Conservation (phyloP, 2,113 vertebrate species). For the Psilopsiagon aurifrons region DNA sequence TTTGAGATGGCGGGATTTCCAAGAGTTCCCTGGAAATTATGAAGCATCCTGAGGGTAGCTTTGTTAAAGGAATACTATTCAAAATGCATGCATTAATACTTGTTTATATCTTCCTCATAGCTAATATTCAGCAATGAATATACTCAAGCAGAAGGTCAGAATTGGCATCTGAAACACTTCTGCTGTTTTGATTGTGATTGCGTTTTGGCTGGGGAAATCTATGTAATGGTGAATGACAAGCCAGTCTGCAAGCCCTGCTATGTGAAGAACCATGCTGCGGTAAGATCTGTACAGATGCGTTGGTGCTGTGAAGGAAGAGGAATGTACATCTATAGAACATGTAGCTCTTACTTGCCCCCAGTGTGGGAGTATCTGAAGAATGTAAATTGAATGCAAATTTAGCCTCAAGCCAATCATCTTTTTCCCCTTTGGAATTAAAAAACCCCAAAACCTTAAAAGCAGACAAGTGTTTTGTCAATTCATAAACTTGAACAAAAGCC, state of each 20-base stretch:
- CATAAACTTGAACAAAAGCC: background rate
- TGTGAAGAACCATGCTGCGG: constrained; percentile 91
- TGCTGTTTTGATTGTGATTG: constrained; percentile 98
- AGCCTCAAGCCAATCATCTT: background rate
- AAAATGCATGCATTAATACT: background rate
- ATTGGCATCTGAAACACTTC: constrained; percentile 99
- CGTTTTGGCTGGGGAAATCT: constrained; percentile 92
- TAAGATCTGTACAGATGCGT: constrained; percentile 52
- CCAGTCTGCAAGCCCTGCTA: constrained; percentile 95
- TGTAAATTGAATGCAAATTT: background rate
- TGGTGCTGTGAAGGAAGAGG: background rate
- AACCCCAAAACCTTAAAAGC: background rate
- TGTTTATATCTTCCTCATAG: constrained; percentile 65
- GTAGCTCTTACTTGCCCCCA: background rate
- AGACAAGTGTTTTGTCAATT: background rate
- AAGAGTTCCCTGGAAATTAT: background rate
- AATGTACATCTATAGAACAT: fast-evolving
- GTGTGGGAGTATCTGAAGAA: background rate
- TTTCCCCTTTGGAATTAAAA: background rate
- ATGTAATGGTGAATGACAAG: constrained; percentile 91
- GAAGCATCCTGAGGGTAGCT: background rate
- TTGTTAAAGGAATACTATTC: background rate
- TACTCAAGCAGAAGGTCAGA: constrained; percentile 93
- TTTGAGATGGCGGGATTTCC: background rate
- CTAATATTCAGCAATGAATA: constrained; percentile 98